phyloP scores from a whole-genome alignment of 2,113 vertebrate species.

The Pipa parva region DNA sequence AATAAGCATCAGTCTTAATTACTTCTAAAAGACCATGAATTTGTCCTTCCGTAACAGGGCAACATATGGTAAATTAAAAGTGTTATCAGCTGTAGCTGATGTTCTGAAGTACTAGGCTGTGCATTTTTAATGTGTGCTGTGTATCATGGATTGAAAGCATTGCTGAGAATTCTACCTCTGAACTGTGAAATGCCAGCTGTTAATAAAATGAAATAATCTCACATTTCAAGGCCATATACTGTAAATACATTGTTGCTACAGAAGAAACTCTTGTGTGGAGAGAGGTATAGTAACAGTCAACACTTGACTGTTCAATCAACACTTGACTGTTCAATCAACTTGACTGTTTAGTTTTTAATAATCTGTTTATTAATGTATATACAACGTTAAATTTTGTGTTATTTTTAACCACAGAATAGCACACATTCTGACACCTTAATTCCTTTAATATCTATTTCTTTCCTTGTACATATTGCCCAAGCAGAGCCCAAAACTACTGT shows the following conservation, averaged over 20 bases:
- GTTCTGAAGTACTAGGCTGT: slow-evolving; percentile 14
- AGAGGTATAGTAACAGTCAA: no score
- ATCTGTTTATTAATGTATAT: no score
- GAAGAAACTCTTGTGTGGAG: no score
- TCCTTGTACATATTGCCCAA: no score
- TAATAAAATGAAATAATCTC: slow-evolving; percentile 2
- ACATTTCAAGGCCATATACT: neutral
- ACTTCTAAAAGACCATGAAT: slow-evolving; percentile 8
- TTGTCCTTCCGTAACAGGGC: slow-evolving; percentile 8
- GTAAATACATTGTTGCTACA: slow-evolving; percentile 14
- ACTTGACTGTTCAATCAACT: no score
- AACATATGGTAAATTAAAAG: slow-evolving; percentile 29
- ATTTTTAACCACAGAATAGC: no score
- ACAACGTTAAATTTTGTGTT: no score
- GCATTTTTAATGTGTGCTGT: slow-evolving; percentile 23
- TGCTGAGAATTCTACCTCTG: neutral
- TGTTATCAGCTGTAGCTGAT: slow-evolving; percentile 30
- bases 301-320: no score
- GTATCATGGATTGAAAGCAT: slow-evolving; percentile 7
- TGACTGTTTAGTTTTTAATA: no score
- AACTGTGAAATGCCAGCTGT: slow-evolving; percentile 5
- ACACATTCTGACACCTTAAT: no score
- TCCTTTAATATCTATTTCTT: no score
- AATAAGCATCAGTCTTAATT: slow-evolving; percentile 27
- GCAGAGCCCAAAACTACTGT: no score